Conservation (phyloP, 1,140 invertebrate genomes). For the Bombus consobrinus region DNA sequence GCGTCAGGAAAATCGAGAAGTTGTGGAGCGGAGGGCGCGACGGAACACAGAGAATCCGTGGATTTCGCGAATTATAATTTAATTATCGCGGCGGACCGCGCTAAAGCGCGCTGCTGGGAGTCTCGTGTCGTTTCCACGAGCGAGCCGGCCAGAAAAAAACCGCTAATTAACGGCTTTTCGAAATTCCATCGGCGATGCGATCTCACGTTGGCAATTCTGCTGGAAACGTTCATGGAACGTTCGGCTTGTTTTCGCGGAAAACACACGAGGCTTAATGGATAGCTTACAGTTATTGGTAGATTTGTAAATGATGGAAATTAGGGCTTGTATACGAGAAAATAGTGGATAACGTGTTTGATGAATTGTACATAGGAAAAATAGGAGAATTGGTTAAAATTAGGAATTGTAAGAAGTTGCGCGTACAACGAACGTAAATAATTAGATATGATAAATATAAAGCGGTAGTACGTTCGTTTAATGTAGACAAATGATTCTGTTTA, state of each 20-base stretch:
- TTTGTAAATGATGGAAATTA: neutral
- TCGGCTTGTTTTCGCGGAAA: neutral
- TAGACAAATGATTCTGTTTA: neutral
- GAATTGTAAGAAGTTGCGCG: too few species aligned
- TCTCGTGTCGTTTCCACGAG: slow-evolving; percentile 8
- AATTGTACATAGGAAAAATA: too few species aligned
- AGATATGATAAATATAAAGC: neutral
- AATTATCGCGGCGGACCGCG: slow-evolving; percentile 28
- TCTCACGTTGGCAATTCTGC: neutral
- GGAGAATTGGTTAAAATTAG: too few species aligned
- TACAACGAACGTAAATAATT: neutral
- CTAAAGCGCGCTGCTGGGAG: neutral
- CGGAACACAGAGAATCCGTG: slow-evolving; percentile 15
- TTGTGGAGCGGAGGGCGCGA: neutral
- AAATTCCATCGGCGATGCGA: slow-evolving; percentile 31
- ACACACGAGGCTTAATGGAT: neutral
- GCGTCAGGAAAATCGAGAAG: slow-evolving; percentile 15
- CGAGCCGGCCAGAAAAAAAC: neutral
- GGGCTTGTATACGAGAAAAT: neutral
- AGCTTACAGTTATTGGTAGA: neutral
- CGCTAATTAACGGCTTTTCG: slow-evolving; percentile 41
- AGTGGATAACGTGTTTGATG: neutral
- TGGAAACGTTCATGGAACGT: slow-evolving; percentile 15
- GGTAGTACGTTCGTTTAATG: neutral
- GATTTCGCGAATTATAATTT: slow-evolving; percentile 43